Conservation (phyloP, 2,113 vertebrate genomes). For the Ctenodactylus gundi region DNA sequence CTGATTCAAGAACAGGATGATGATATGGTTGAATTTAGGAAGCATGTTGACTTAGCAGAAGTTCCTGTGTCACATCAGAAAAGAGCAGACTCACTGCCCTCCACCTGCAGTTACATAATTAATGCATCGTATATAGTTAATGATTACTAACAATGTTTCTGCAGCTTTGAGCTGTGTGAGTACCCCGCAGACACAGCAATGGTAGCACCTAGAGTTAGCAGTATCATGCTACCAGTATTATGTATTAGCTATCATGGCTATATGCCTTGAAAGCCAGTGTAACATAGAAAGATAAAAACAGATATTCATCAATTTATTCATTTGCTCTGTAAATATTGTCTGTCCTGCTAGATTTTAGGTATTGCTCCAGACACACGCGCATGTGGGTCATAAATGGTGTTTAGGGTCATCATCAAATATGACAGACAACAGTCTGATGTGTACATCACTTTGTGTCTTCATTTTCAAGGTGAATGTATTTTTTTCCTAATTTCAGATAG, state of each 20-base stretch:
- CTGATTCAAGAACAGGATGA: conserved; percentile 27
- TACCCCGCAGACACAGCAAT: not conserved
- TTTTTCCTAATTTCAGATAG: not conserved
- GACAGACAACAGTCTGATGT: not conserved
- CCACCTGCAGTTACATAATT: not conserved
- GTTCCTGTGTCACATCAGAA: not conserved
- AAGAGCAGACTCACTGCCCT: not conserved
- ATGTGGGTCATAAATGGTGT: not conserved
- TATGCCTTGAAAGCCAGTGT: not conserved
- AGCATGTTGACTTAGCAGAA: not conserved
- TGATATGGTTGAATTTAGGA: not conserved
- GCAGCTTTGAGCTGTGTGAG: not conserved
- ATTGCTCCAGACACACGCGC: not conserved
- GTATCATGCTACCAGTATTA: not conserved
- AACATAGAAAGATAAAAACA: not conserved
- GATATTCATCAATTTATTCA: not conserved
- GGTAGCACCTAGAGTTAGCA: not conserved
- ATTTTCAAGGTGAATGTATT: not conserved
- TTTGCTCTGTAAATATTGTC: not conserved
- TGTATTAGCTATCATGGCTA: not conserved
- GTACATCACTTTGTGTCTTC: not conserved
- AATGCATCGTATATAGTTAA: not conserved
- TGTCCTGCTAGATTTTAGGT: not conserved
- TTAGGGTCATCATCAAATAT: not conserved
- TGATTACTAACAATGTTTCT: not conserved